Conservation (phyloP, 2,797 vertebrate species). For the Phrynocephalus forsythii region DNA sequence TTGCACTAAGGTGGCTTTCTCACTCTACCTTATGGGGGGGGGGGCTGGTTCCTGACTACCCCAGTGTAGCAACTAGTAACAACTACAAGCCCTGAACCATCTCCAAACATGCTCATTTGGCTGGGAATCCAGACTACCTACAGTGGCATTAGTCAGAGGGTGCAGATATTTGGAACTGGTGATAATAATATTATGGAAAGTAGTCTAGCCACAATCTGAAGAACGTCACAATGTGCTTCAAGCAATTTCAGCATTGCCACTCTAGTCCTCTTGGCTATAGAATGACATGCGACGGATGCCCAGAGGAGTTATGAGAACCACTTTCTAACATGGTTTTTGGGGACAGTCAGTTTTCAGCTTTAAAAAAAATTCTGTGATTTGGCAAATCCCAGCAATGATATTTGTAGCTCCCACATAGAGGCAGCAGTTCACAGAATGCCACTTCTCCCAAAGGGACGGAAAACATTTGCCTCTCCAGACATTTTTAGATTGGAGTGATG, state of each 20-base stretch:
- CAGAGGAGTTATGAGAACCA: neutral
- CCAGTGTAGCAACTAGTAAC: too few relatives aligned
- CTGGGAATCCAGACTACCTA: neutral
- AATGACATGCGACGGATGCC: neutral
- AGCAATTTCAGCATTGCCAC: neutral
- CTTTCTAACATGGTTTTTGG: neutral
- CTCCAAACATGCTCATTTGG: too few relatives aligned
- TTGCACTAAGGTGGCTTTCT: too few relatives aligned
- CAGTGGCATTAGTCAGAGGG: neutral
- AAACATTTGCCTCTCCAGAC: too few relatives aligned
- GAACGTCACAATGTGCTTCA: neutral
- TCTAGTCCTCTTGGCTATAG: neutral
- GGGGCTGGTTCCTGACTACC: too few relatives aligned
- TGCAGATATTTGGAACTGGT: neutral
- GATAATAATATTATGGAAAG: neutral
- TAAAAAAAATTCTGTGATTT: neutral
- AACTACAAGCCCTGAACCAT: too few relatives aligned
- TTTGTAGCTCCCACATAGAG: neutral
- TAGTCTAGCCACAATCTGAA: neutral
- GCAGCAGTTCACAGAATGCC: neutral
- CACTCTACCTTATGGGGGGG: too few relatives aligned
- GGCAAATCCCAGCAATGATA: neutral
- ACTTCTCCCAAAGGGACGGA: too few relatives aligned
- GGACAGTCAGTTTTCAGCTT: neutral
- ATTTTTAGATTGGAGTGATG: neutral